phyloP scores from a whole-genome alignment of 2,797 vertebrate species.

The Parauchenoglanis ngamensis region DNA sequence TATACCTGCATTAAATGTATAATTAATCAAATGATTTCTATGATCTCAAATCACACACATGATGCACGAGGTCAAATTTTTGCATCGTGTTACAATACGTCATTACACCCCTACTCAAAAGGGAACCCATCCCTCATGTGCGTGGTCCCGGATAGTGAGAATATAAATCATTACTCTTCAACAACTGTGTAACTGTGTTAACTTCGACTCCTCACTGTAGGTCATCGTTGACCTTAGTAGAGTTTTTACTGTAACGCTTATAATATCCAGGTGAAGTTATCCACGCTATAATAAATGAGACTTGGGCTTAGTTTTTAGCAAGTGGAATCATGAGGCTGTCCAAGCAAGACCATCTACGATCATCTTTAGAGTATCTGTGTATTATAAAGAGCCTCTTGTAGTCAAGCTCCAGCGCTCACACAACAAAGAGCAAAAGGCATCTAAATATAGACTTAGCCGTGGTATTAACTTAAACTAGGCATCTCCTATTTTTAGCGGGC shows the following conservation, averaged over 20 bases:
- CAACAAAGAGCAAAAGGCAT: conserved; percentile 35
- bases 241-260: neutral
- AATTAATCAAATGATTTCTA: no score
- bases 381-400: conserved; percentile 11
- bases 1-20: no score
- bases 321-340: neutral
- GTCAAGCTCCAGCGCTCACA: conserved; percentile 25
- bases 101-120: neutral
- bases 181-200: neutral
- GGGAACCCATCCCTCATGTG: neutral
- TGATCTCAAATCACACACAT: no score
- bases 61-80: no score
- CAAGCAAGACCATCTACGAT: neutral
- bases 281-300: no score
- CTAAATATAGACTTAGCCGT: conserved; percentile 51
- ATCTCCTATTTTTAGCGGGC: conserved; percentile 55
- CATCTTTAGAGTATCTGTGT: no score
- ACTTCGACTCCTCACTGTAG: neutral
- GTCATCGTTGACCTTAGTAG: neutral
- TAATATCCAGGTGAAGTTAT: neutral
- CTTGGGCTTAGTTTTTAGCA: neutral
- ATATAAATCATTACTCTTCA: neutral
- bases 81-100: neutral
- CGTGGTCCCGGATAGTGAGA: neutral
- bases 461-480: conserved; percentile 59